A percentile compares a stretch with the other conserved stretches of the same genome.
Conservation (phyloP, 2,113 vertebrate genomes). For the Tretioscincus oriximinensis region DNA sequence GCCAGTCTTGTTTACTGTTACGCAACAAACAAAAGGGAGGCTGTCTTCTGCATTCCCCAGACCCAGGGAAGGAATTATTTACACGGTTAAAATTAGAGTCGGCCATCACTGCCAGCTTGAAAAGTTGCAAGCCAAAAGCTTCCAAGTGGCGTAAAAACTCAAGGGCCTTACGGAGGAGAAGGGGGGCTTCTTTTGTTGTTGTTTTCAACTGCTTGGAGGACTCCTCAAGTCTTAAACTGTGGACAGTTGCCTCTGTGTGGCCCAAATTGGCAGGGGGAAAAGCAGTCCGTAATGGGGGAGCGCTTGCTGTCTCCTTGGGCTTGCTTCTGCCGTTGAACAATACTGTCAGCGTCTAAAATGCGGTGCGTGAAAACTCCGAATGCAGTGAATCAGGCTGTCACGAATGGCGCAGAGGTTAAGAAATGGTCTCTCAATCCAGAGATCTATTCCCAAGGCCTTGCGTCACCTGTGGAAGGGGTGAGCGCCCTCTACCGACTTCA, state of each 20-base stretch:
- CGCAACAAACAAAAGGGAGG: slow-evolving; percentile 43
- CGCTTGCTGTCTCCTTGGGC: neutral
- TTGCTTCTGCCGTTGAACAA: neutral
- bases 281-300: slow-evolving; percentile 12
- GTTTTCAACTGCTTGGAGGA: slow-evolving; percentile 20
- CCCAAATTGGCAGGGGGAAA: slow-evolving; percentile 21
- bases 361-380: neutral
- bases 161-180: neutral
- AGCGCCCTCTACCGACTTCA: neutral
- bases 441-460: neutral
- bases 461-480: too few relatives aligned
- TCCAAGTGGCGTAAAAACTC: slow-evolving; percentile 38
- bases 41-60: slow-evolving; percentile 42
- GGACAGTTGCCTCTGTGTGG: slow-evolving; percentile 38
- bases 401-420: too few relatives aligned
- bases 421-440: neutral
- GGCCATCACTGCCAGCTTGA: slow-evolving; percentile 42
- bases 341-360: slow-evolving; percentile 5
- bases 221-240: slow-evolving; percentile 20
- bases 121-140: slow-evolving; percentile 43
- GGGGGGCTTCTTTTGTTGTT: neutral
- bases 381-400: neutral
- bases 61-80: slow-evolving; percentile 53
- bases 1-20: slow-evolving; percentile 44
- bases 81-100: slow-evolving; percentile 57